Conservation (phyloP, 2,888 invertebrate species). For the Eupsilia transversa region DNA sequence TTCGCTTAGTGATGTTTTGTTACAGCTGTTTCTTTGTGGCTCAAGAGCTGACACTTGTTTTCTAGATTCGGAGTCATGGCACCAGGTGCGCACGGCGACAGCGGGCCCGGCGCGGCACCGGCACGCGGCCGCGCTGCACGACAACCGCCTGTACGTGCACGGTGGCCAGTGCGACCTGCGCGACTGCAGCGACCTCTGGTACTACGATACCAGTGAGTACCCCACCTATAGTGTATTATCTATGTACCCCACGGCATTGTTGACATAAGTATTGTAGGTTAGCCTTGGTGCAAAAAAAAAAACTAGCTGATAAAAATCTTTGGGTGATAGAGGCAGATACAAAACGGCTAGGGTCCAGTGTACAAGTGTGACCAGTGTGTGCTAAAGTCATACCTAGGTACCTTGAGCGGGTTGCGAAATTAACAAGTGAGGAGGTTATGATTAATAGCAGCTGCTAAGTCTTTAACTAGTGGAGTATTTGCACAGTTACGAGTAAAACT, state of each 20-base stretch:
- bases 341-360: not conserved
- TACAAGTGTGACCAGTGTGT: not conserved
- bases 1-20: not conserved
- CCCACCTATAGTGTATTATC: too few relatives aligned
- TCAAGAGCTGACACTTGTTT: not conserved
- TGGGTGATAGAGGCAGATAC: not conserved
- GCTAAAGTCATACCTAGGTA: not conserved
- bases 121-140: constrained; percentile 95
- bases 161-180: constrained; percentile 97
- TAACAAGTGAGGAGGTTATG: not conserved
- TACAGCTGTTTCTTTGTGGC: not conserved
- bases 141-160: constrained; percentile 95
- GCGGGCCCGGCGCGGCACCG: constrained; percentile 94
- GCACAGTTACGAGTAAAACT: not conserved
- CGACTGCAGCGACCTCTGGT: constrained; percentile 94
- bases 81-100: constrained; percentile 85
- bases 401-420: not conserved
- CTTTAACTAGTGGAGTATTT: not conserved
- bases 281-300: too few relatives aligned
- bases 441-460: not conserved
- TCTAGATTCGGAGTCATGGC: constrained; percentile 95
- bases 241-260: constrained; percentile 62
- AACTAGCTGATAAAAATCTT: too few relatives aligned
- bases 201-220: constrained; percentile 93
- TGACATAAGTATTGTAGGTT: not conserved